Percentiles rank a stretch among this genome's conserved stretches.
phyloP scores from a whole-genome alignment of 2,113 vertebrate genomes.

The Anhinga anhinga region DNA sequence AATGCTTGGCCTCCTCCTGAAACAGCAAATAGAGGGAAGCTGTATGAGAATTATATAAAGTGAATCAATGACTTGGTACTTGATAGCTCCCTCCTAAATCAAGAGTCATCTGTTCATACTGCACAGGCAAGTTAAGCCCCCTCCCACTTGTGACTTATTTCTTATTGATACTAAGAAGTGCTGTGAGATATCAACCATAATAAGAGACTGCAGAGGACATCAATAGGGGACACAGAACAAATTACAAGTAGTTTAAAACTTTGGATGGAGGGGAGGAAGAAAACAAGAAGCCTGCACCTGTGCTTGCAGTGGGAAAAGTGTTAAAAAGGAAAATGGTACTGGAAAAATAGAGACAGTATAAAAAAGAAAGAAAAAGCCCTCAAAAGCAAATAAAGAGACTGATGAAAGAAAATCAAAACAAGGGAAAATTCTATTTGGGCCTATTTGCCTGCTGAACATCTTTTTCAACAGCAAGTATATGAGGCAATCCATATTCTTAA shows the following conservation, averaged over 20 bases:
- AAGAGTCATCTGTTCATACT: neutral
- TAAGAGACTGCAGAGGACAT: neutral
- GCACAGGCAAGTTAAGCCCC: neutral
- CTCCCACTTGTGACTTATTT: neutral
- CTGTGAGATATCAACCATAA: neutral
- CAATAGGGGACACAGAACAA: neutral
- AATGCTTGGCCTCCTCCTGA: neutral
- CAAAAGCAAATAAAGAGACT: neutral
- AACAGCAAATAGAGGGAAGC: neutral
- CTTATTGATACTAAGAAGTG: neutral
- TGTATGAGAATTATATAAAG: neutral
- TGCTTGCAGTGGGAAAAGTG: neutral
- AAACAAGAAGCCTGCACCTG: neutral
- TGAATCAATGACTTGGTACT: neutral
- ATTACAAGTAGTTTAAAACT: neutral
- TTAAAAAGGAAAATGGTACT: neutral
- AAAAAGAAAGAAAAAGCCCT: neutral
- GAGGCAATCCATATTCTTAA: constrained; percentile 21
- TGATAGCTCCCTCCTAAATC: neutral
- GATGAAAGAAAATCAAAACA: neutral
- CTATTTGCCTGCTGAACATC: neutral
- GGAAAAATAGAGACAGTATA: neutral
- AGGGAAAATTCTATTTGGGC: neutral
- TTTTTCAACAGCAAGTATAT: neutral
- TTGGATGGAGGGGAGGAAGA: neutral